Evolutionary conservation across 2,888 invertebrate species (phyloP).

Genomic region (Melinaea menophilus): DNA sequence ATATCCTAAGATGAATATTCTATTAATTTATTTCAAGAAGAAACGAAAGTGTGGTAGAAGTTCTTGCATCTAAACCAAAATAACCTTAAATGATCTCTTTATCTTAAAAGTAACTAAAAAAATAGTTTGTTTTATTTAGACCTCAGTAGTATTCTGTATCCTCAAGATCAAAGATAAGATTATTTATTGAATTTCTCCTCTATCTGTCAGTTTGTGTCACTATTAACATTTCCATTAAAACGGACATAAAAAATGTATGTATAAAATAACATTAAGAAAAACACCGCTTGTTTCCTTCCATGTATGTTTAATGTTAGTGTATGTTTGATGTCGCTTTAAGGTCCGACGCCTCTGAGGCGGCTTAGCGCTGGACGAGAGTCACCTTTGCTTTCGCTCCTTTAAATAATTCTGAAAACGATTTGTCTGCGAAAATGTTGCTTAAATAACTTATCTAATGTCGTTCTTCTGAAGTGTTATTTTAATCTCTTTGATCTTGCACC

Average conservation of each 20-base stretch:
- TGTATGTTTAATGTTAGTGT: conserved; percentile 71
- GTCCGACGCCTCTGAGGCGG: conserved; percentile 50
- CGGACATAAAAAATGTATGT: conserved; percentile 66
- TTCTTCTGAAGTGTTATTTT: conserved; percentile 31
- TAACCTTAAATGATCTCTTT: too few species aligned
- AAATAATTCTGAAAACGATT: conserved; percentile 57
- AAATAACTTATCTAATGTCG: conserved; percentile 47
- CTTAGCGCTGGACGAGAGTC: conserved; percentile 49
- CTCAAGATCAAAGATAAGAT: conserved; percentile 1
- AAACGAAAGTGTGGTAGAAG: too few species aligned
- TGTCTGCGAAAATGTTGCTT: conserved; percentile 60
- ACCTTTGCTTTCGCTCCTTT: conserved; percentile 38
- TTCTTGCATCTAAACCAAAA: too few species aligned
- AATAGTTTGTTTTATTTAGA: not conserved
- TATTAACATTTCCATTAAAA: conserved; percentile 67
- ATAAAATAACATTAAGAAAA: conserved; percentile 67
- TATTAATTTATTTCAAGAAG: too few species aligned
- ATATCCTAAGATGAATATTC: too few species aligned
- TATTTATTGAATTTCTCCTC: not conserved
- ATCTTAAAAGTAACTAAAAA: too few species aligned
- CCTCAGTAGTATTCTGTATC: not conserved
- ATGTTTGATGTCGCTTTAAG: conserved; percentile 65
- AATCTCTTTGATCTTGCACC: conserved; percentile 4
- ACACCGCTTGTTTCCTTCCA: conserved; percentile 56
- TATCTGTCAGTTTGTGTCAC: conserved; percentile 37